Percentiles rank a stretch among this genome's conserved stretches.
These are phyloP conservation scores for Heliconius congener DNA, from an alignment of 1,140 invertebrate species.

Conservation along the genomic window DNA sequence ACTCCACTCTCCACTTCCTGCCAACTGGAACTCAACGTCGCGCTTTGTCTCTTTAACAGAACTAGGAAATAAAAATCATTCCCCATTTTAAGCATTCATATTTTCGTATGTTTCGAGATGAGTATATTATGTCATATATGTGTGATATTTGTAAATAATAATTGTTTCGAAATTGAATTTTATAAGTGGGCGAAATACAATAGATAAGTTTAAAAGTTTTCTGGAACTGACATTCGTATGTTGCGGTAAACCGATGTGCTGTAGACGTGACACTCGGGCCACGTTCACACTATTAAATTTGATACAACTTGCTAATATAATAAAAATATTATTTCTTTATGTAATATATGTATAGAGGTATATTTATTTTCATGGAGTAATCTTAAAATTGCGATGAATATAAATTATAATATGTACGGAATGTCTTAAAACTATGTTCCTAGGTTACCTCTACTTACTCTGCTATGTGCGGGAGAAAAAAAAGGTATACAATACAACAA, in stretches of 20 bases:
- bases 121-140: too few species aligned
- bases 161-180: background rate
- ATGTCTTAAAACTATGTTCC: too few species aligned
- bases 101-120: background rate
- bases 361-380: background rate
- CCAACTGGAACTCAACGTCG: too few species aligned
- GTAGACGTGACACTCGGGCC: constrained; percentile 49
- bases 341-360: background rate
- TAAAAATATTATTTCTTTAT: background rate
- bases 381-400: too few species aligned
- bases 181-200: background rate
- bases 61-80: too few species aligned
- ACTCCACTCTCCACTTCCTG: too few species aligned
- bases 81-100: background rate
- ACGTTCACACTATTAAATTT: constrained; percentile 43
- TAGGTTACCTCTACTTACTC: too few species aligned
- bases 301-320: background rate
- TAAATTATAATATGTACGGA: too few species aligned
- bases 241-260: constrained; percentile 48
- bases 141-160: background rate
- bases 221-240: constrained; percentile 49
- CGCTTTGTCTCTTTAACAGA: too few species aligned
- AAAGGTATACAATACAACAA: too few species aligned
- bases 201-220: constrained; percentile 25
- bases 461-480: too few species aligned